A percentile compares a stretch with the other conserved stretches of the same genome.
phyloP scores from a whole-genome alignment of 2,888 invertebrate genomes.

The Trissoscelio sp. region DNA sequence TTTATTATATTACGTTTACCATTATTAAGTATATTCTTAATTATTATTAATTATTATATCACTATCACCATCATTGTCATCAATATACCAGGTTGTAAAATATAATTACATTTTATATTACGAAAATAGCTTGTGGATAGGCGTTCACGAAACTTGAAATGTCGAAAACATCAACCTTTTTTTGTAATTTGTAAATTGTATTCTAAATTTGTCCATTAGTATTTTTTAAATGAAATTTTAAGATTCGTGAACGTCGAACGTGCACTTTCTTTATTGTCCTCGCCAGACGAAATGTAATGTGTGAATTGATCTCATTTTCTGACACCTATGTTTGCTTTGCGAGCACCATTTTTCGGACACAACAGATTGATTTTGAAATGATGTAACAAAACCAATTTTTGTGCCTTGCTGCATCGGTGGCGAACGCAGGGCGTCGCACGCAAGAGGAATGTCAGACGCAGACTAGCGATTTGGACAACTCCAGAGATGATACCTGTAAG shows the following conservation, averaged over 20 bases:
- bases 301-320: constrained; percentile 44
- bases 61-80: constrained; percentile 72
- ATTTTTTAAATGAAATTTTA: constrained; percentile 24
- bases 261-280: constrained; percentile 68
- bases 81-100: constrained; percentile 75
- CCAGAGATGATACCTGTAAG: constrained; percentile 79
- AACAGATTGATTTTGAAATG: constrained; percentile 56
- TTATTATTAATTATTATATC: constrained; percentile 58
- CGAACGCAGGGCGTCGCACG: constrained; percentile 78
- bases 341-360: constrained; percentile 63
- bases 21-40: constrained; percentile 46
- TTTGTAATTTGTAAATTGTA: constrained; percentile 3
- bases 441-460: constrained; percentile 80
- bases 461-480: constrained; percentile 79
- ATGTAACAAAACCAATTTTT: constrained; percentile 77
- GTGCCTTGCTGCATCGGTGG: constrained; percentile 79
- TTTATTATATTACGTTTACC: constrained; percentile 41
- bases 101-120: constrained; percentile 76
- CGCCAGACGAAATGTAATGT: constrained; percentile 54
- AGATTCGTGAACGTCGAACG: constrained; percentile 66
- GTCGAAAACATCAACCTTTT: neutral
- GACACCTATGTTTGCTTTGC: constrained; percentile 63
- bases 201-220: neutral
- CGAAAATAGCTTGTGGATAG: constrained; percentile 67
- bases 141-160: constrained; percentile 63